Evolutionary conservation across 2,113 vertebrate genomes (phyloP).

Genomic region (Lagopus leucura): DNA sequence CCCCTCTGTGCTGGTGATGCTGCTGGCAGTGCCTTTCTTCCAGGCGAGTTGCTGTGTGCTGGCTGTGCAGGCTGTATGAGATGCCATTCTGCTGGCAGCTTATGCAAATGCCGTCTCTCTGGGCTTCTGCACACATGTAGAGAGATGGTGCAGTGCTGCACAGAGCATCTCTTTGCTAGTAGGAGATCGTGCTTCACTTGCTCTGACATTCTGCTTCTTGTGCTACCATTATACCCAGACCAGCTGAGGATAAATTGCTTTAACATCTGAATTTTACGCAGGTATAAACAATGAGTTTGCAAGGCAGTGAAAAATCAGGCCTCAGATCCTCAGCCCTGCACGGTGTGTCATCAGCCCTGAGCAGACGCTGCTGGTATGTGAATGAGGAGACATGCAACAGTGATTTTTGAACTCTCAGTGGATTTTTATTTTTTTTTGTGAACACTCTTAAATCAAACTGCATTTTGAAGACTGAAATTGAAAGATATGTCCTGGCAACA

Average conservation of each 20-base stretch:
- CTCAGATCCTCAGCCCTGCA: neutral
- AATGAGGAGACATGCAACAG: neutral
- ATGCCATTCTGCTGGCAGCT: neutral
- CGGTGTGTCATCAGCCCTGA: neutral
- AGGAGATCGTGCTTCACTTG: neutral
- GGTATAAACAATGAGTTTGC: neutral
- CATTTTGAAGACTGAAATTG: neutral
- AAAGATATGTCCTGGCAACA: neutral
- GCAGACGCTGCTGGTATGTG: neutral
- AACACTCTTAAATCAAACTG: neutral
- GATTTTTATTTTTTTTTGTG: neutral
- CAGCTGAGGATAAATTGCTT: neutral
- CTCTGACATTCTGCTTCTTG: neutral
- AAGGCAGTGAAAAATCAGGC: neutral
- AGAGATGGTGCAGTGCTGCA: neutral
- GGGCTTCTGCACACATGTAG: neutral
- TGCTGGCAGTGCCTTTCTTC: neutral
- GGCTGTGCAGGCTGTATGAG: neutral
- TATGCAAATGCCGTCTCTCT: accelerated
- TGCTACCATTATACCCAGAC: neutral
- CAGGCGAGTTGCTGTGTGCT: neutral
- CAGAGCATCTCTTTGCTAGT: neutral
- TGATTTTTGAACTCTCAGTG: neutral
- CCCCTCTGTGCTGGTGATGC: neutral
- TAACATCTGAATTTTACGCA: conserved; percentile 8